Base-by-base conservation (phyloP, 2,113 vertebrate genomes). In the Blennius ocellaris region DNA sequence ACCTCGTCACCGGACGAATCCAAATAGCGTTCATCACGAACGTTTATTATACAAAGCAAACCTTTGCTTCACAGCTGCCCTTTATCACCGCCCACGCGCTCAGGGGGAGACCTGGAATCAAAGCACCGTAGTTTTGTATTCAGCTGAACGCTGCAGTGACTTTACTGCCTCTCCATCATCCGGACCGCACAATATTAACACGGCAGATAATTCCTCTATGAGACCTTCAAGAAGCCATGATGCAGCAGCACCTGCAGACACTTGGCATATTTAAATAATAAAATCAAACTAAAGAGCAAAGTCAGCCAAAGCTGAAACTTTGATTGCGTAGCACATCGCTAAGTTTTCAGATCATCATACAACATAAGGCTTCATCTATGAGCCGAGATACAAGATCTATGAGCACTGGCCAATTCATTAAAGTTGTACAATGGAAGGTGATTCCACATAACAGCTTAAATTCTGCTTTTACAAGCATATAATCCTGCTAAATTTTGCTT, bases 11-110 rank as follows among this genome's bases (percentile, higher is more conserved):
- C 64, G 75, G 83, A 83, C 68, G 47, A 41, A 7, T 80, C 81
- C 87, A 90, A 92, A 92, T 85, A 72, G 91, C 83, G 88, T 79
- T 80, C 65, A 80, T 93, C 84, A 89, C 90, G 75, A 88, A 92
- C 93, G 93, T 92, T 92, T 93, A 89, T 92, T 55, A 76, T 72
- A 21, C 14, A 72, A 80, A 90, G 85, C 61, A 64, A 81, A 84
- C 68, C 73, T 55, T 55, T 71, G 61, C 73, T 77, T 68, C 43
- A 44, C 53, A 56, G 65, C 58, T 78, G 67, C 70, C 69, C 65
- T 74, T 78, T 71, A 68, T 77, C 37, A 17, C 45, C 48, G 62
- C 52, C 86, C 70, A 78, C 52, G 52, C 56, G 78, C 73, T 52
- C 71, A 55, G 53, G 49, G 41, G 69, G 59, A 58, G 8, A 60